These are phyloP conservation scores for Dufourea novaeangliae DNA, from an alignment of 1,140 invertebrate genomes.

Conservation along the genomic window DNA sequence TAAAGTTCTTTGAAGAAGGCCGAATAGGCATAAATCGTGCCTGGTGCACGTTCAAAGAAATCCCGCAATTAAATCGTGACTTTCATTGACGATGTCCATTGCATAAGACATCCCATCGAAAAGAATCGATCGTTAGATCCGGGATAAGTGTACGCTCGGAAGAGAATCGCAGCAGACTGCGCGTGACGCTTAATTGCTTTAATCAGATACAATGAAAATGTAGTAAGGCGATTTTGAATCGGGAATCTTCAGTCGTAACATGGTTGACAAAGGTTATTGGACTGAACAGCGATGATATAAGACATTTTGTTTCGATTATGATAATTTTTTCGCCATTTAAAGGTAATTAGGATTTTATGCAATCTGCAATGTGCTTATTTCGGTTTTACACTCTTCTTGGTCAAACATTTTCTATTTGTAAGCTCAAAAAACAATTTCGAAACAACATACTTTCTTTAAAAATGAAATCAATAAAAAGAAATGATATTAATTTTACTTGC, in stretches of 20 bases:
- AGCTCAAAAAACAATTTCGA: no score
- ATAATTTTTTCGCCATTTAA: background rate
- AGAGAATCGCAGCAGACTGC: no score
- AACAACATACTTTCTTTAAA: no score
- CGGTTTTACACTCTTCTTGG: no score
- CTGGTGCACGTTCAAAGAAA: background rate
- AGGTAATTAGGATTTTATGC: slow-evolving; percentile 3
- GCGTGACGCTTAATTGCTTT: no score
- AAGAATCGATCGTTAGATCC: background rate
- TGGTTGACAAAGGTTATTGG: background rate
- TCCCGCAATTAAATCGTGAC: background rate
- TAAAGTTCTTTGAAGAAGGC: no score
- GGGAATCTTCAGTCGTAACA: background rate
- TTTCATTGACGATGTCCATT: background rate
- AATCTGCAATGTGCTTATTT: no score
- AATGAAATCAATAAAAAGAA: no score
- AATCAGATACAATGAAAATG: no score
- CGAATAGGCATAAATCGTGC: no score
- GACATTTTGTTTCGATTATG: background rate
- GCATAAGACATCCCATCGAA: background rate
- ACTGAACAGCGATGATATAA: background rate
- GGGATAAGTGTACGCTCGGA: background rate
- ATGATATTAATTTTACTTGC: no score
- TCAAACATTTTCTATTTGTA: no score
- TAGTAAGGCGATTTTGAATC: background rate